phyloP scores from a whole-genome alignment of 2,113 vertebrate genomes.

The Python bivittatus region DNA sequence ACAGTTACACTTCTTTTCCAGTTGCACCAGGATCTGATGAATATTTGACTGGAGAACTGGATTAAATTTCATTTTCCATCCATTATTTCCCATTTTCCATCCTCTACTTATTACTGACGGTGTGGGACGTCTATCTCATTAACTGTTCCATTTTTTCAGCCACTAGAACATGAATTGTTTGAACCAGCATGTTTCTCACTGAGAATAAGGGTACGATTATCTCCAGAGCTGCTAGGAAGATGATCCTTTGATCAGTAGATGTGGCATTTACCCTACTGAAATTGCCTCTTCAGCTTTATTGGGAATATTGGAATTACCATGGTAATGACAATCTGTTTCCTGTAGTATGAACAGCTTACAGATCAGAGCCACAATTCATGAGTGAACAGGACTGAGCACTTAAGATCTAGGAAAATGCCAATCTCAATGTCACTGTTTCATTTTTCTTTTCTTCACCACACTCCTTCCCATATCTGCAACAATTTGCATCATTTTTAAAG shows the following conservation, averaged over 20 bases:
- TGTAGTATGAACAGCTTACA: background rate
- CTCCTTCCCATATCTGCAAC: background rate
- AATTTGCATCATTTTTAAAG: background rate
- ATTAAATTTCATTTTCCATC: background rate
- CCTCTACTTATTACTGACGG: background rate
- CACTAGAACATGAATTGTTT: background rate
- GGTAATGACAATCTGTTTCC: background rate
- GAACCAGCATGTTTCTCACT: background rate
- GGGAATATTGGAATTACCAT: background rate
- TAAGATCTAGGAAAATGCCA: background rate
- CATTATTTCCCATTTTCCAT: background rate
- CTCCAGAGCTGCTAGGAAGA: background rate
- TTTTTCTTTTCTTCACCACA: background rate
- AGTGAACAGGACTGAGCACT: background rate
- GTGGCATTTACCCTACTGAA: background rate
- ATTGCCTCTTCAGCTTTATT: background rate
- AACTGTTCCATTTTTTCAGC: background rate
- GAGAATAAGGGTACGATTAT: background rate
- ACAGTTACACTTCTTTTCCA: background rate
- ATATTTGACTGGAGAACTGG: background rate
- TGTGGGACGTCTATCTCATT: background rate
- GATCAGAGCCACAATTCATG: background rate
- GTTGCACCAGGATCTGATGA: background rate
- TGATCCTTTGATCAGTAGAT: background rate
- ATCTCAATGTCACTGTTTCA: background rate